Evolutionary conservation across 2,113 vertebrate genomes (phyloP), one percentile per base, ranked within the genome.

Genomic region (Bos taurus): DNA sequence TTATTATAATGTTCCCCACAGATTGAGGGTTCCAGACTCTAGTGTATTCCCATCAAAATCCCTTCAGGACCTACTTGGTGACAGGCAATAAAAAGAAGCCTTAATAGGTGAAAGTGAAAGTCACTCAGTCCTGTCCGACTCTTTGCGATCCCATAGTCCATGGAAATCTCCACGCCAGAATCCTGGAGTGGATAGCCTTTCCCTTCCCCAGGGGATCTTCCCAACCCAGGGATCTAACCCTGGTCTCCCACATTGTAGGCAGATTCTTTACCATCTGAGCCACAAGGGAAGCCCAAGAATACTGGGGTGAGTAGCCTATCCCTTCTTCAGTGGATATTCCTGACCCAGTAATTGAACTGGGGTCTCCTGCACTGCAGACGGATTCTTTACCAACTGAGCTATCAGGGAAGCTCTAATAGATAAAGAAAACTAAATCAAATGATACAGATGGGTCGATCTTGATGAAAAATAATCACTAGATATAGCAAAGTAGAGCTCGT

Each of bases 311-410:
- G n/a, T 23, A 40, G 19, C 19, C n/a, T 71, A 23, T 21, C n/a
- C 67, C n/a, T 71, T 71, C 67, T 71, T 21, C n/a, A 71, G 67
- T 12, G 10, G n/a, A 71, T 71, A 11, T 40, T 36, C n/a, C 19
- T 40, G n/a, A 40, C n/a, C n/a, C 5, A 71, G 67, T 19, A 40
- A 71, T 71, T 2, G 0, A 71, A 23, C 67, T 0, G 0, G 67
- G n/a, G 19, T 71, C n/a, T 71, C 67, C 67, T 71, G 67, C 67
- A 71, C 40, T 71, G 19, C n/a, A 71, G 67, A 40, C 1, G 0
- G n/a, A 71, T 40, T 71, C n/a, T 71, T 71, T 40, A 40, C n/a
- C 64, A 71, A 71, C 64, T 71, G n/a, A 71, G n/a, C 19, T 36
- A 71, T 6, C 64, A 71, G 64, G n/a, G 43, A 74, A 67, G n/a